Base-by-base conservation (phyloP, 2,797 vertebrate species). In the Sebastes alutus region DNA sequence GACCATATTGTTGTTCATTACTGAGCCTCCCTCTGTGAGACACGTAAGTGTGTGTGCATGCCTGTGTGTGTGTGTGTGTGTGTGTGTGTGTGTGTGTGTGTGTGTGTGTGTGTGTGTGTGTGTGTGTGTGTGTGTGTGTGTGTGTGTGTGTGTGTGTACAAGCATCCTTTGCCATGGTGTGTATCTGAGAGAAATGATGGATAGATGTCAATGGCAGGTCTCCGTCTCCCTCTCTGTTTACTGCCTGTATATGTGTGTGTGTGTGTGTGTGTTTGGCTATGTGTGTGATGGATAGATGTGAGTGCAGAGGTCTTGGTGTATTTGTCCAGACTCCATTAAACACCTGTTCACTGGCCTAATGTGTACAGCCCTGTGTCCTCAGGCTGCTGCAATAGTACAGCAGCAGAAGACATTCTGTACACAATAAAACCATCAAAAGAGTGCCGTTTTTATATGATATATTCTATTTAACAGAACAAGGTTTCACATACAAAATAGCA, bases 271-370 rank as follows among this genome's bases (percentile, higher is more conserved):
- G 52, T 54, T 38, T 38, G 54, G 2, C 18, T 69, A 6, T 60
- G 61, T 69, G 77, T 80, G 73, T 87, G 85, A 91, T 83, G 71
- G 78, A 91, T 89, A 58, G 70, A 25, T 75, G 70, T 58, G 75
- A 77, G 84, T 64, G 77, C 84, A 90, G 85, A 91, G 92, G 89
- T 91, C 87, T 85, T 30, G 60, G 77, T 86, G 86, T 84, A 83
- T 93, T 92, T 90, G 90, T 91, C 90, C 87, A 77, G 84, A 92
- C 91, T 90, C 91, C 85, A 93, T 94, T 94, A 93, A 94, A 95
- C 93, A 95, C 88, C 92, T 94, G 93, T 93, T 92, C 83, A 32
- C 74, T 64, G 61, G 80, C 62, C 85, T 82, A 72, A 87, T 86
- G 90, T 77, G 83, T 72, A 68, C 35, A n/a, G 83, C 87, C 83